phyloP scores from a whole-genome alignment of 2,797 vertebrate genomes.

The Neosilurus mollespiculum region DNA sequence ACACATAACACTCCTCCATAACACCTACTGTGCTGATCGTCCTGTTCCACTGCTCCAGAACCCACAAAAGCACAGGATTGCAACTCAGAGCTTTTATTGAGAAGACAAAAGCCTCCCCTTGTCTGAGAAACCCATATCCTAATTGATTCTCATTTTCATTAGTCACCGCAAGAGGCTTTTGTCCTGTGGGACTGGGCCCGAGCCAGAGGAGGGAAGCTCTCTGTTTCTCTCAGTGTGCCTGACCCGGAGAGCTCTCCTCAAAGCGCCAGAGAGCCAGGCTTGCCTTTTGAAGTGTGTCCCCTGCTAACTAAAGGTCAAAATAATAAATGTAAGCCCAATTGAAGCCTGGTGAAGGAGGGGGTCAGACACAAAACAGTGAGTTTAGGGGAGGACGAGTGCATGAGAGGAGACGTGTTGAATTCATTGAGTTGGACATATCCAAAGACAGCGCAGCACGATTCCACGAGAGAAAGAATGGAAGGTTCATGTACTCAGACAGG shows the following conservation, averaged over 20 bases:
- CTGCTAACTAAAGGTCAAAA: slow-evolving; percentile 80
- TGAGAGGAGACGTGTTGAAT: slow-evolving; percentile 72
- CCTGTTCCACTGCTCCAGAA: neutral
- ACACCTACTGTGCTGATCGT: neutral
- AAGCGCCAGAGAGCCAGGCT: slow-evolving; percentile 61
- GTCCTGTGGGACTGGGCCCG: slow-evolving; percentile 66
- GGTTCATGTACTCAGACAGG: slow-evolving; percentile 69
- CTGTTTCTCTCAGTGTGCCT: slow-evolving; percentile 70
- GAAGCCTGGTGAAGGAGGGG: slow-evolving; percentile 63
- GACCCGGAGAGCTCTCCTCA: slow-evolving; percentile 67
- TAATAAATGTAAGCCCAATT: slow-evolving; percentile 83
- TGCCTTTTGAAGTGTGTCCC: slow-evolving; percentile 74
- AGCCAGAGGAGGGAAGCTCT: slow-evolving; percentile 63
- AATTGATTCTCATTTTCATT: slow-evolving; percentile 76
- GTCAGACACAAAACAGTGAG: slow-evolving; percentile 53
- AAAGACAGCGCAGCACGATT: slow-evolving; percentile 70
- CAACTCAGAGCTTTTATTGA: slow-evolving; percentile 41
- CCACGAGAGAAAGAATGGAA: slow-evolving; percentile 68
- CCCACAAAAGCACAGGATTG: slow-evolving; percentile 39
- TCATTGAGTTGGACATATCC: slow-evolving; percentile 72
- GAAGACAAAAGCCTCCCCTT: slow-evolving; percentile 45
- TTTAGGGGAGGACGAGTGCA: slow-evolving; percentile 67
- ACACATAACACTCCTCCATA: slow-evolving; percentile 14
- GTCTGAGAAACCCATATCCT: slow-evolving; percentile 58
- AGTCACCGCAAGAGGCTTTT: slow-evolving; percentile 62